Conservation (phyloP, 2,888 invertebrate genomes). For the Periphyllus acericola region DNA sequence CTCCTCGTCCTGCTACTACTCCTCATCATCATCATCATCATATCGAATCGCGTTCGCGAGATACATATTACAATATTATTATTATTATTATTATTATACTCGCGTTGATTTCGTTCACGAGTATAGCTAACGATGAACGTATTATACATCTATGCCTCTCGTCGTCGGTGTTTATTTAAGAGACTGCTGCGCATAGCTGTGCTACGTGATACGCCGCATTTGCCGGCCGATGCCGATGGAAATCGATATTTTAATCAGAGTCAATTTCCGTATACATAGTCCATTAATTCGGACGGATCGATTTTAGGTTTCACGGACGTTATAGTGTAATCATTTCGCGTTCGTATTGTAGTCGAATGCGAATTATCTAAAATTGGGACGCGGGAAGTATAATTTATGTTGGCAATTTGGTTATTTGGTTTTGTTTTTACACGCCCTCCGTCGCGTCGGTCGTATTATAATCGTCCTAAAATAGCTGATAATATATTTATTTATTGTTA, state of each 20-base stretch:
- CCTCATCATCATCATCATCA: no score
- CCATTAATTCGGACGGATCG: conserved; percentile 28
- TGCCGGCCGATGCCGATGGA: no score
- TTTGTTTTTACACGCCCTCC: conserved; percentile 20
- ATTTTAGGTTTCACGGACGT: conserved; percentile 53
- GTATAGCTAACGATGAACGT: background rate
- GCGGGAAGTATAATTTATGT: conserved; percentile 29
- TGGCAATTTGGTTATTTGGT: conserved; percentile 30
- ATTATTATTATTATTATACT: no score
- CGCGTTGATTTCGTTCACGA: no score
- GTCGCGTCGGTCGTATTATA: no score
- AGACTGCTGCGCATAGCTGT: background rate
- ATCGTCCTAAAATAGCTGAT: background rate
- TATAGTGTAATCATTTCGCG: conserved; percentile 7
- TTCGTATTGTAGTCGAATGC: background rate
- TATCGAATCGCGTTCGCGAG: no score
- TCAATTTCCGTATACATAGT: conserved; percentile 7
- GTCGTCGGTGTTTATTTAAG: background rate
- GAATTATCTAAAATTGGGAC: conserved; percentile 41
- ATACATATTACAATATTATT: no score
- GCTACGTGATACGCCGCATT: background rate
- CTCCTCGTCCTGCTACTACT: background rate
- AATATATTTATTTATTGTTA: conserved; percentile 29
- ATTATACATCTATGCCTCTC: background rate
- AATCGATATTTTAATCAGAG: conserved; percentile 23